Evolutionary conservation across 2,888 invertebrate species (phyloP).

Genomic region (Hemicrepidius hirtus): DNA sequence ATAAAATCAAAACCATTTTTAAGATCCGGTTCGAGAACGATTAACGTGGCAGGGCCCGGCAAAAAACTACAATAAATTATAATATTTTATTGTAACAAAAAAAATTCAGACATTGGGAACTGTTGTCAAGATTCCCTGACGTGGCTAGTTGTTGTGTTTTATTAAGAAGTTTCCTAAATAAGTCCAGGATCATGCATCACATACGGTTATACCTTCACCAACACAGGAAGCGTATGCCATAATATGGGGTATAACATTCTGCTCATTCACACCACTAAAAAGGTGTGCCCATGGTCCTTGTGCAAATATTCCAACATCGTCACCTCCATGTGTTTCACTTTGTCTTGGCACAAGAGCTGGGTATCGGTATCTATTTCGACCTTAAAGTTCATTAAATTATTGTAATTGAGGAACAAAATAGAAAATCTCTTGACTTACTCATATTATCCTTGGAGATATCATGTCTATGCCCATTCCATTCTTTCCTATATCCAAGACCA

Average conservation of each 20-base stretch:
- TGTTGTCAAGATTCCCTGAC: too few relatives aligned
- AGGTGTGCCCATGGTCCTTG: constrained; percentile 86
- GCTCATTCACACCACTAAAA: constrained; percentile 86
- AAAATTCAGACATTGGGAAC: too few relatives aligned
- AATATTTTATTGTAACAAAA: too few relatives aligned
- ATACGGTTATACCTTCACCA: constrained; percentile 73
- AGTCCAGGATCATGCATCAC: too few relatives aligned
- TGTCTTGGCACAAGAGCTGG: constrained; percentile 77
- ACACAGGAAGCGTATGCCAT: constrained; percentile 84
- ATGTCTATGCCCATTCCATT: constrained; percentile 69
- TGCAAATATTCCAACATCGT: constrained; percentile 89
- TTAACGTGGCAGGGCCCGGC: too few relatives aligned
- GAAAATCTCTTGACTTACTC: constrained; percentile 48
- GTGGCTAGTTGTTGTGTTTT: too few relatives aligned
- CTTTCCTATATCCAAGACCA: constrained; percentile 78
- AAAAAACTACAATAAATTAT: too few relatives aligned
- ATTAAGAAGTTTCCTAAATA: too few relatives aligned
- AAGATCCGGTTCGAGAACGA: too few relatives aligned
- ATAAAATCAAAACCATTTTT: too few relatives aligned
- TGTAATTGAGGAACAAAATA: too few relatives aligned
- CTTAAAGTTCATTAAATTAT: too few relatives aligned
- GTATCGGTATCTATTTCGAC: constrained; percentile 71
- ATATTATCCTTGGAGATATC: constrained; percentile 72
- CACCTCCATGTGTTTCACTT: constrained; percentile 83
- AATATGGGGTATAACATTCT: constrained; percentile 85